Conservation (phyloP, 2,797 vertebrate species). For the Serranus cabrilla region DNA sequence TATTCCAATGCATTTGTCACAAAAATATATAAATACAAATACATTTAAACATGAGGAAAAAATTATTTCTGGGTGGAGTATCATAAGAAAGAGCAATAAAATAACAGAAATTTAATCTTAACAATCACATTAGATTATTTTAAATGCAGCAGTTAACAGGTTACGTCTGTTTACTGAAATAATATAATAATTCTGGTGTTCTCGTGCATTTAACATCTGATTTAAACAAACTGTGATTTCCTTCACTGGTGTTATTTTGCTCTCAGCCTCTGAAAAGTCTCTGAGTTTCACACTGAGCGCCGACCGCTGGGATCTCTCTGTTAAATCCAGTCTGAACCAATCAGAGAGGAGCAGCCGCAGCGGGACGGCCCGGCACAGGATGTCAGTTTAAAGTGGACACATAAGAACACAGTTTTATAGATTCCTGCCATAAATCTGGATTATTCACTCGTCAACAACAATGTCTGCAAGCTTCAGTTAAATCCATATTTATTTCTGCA, state of each 20-base stretch:
- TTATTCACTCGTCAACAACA: background rate
- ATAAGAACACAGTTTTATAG: background rate
- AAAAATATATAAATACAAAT: too few species aligned
- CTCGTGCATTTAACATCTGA: too few species aligned
- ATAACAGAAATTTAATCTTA: background rate
- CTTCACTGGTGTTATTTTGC: background rate
- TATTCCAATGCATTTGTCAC: background rate
- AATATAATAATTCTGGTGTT: too few species aligned
- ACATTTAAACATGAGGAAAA: too few species aligned
- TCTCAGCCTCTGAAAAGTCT: background rate
- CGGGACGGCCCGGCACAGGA: background rate
- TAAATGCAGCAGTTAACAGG: too few species aligned
- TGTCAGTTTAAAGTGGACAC: background rate
- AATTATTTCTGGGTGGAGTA: background rate
- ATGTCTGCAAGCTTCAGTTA: background rate
- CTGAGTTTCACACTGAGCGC: background rate
- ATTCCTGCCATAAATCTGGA: conserved; percentile 19
- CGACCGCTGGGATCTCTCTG: background rate
- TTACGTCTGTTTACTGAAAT: too few species aligned
- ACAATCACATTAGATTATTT: too few species aligned
- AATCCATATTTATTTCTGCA: too few species aligned
- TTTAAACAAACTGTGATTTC: background rate
- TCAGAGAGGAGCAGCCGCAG: conserved; percentile 7
- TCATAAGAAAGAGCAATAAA: too few species aligned
- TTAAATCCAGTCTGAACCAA: conserved; percentile 15